A percentile compares a stretch with the other conserved stretches of the same genome.
These are phyloP conservation scores for Girardia tigrina DNA, from an alignment of 2,888 invertebrate genomes.

Conservation along the genomic window DNA sequence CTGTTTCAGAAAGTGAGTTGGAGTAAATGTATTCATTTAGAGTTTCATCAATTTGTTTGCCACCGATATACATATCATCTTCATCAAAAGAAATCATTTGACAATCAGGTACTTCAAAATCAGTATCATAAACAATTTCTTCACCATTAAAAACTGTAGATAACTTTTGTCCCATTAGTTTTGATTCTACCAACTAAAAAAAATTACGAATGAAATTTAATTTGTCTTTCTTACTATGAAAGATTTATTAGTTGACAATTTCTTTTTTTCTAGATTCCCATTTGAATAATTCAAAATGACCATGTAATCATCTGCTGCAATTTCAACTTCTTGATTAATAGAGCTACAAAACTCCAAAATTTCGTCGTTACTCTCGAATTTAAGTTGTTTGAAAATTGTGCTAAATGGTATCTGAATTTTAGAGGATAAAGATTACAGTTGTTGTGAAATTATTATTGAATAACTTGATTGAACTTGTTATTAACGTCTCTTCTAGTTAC, in stretches of 20 bases:
- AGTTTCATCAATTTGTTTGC: too few relatives aligned
- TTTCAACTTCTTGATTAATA: not conserved
- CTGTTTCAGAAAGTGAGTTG: too few relatives aligned
- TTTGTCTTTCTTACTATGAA: too few relatives aligned
- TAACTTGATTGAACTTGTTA: not conserved
- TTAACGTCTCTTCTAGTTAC: constrained; percentile 41
- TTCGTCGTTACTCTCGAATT: constrained; percentile 61
- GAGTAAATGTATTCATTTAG: too few relatives aligned
- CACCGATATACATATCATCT: not conserved
- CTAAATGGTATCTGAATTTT: constrained; percentile 56
- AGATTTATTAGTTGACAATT: too few relatives aligned
- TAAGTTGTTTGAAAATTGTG: constrained; percentile 61
- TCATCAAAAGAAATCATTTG: not conserved
- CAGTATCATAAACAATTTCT: not conserved
- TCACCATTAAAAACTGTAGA: not conserved
- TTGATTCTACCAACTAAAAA: not conserved
- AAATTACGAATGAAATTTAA: too few relatives aligned
- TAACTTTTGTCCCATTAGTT: not conserved
- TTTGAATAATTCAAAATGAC: not conserved
- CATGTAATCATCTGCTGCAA: not conserved
- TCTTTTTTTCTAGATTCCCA: too few relatives aligned
- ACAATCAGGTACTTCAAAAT: not conserved
- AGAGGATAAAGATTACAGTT: too few relatives aligned
- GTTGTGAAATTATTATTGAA: too few relatives aligned
- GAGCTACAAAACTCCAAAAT: constrained; percentile 53